Conservation (phyloP, 2,797 vertebrate genomes). For the Gymnoscopelus braueri region DNA sequence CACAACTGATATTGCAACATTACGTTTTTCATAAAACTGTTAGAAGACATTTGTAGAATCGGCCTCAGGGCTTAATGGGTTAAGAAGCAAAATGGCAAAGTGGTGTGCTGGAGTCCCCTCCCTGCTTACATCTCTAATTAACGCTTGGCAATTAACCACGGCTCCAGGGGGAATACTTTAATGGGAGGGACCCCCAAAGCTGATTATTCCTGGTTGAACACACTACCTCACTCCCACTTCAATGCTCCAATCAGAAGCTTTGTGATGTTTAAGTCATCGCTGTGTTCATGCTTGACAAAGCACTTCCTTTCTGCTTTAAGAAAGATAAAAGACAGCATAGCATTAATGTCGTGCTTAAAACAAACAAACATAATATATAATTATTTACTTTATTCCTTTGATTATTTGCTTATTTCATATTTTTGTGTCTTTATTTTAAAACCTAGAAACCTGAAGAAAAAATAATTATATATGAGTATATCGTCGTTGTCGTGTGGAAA, state of each 20-base stretch:
- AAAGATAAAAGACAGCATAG: background rate
- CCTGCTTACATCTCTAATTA: constrained; percentile 77
- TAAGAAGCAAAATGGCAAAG: constrained; percentile 61
- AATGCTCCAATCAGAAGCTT: constrained; percentile 44
- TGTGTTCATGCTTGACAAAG: constrained; percentile 30
- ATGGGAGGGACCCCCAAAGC: constrained; percentile 62
- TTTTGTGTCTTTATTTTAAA: too few relatives aligned
- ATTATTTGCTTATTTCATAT: too few relatives aligned
- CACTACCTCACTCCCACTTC: constrained; percentile 40
- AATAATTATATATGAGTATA: too few relatives aligned
- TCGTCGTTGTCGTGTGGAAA: too few relatives aligned
- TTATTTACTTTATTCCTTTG: too few relatives aligned
- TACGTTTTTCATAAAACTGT: too few relatives aligned
- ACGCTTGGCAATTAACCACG: constrained; percentile 81
- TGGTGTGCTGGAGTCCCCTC: constrained; percentile 57
- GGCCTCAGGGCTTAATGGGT: too few relatives aligned
- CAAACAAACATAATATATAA: too few relatives aligned
- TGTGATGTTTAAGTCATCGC: constrained; percentile 46
- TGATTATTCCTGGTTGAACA: constrained; percentile 69
- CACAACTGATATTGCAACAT: too few relatives aligned
- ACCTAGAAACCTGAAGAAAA: too few relatives aligned
- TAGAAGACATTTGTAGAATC: too few relatives aligned
- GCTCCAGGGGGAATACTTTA: constrained; percentile 72
- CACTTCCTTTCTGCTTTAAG: constrained; percentile 11
- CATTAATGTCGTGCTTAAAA: too few relatives aligned